These are phyloP conservation scores for Nemopilema nomurai DNA, from an alignment of 30 jellyfish, hydroid and myxozoan genomes.

Conservation along the genomic window DNA sequence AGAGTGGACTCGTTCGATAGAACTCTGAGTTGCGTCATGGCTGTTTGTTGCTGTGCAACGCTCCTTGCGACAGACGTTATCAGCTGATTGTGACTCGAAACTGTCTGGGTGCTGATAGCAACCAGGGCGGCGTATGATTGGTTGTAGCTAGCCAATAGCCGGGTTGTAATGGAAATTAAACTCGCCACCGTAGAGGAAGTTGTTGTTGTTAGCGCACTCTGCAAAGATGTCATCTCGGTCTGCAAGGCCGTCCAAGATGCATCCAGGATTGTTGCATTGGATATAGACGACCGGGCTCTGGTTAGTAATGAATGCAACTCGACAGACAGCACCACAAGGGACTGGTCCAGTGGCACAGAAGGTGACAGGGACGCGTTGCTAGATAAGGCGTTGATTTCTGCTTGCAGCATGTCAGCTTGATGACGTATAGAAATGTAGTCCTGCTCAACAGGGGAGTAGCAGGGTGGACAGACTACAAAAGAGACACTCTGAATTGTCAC, in stretches of 20 bases:
- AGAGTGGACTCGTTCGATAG: constrained; percentile 64
- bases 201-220: constrained; percentile 44
- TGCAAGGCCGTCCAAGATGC: constrained; percentile 67
- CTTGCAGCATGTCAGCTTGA: constrained; percentile 47
- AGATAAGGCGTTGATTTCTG: constrained; percentile 38
- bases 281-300: constrained; percentile 55
- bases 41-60: constrained; percentile 79
- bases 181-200: constrained; percentile 37
- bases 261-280: constrained; percentile 63
- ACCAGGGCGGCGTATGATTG: constrained; percentile 68
- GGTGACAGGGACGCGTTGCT: constrained; percentile 42
- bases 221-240: constrained; percentile 43
- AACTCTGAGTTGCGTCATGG: constrained; percentile 65
- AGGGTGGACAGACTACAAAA: constrained; percentile 91
- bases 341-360: constrained; percentile 78
- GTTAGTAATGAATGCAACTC: constrained; percentile 24
- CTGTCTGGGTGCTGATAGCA: constrained; percentile 49
- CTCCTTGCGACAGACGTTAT: constrained; percentile 63
- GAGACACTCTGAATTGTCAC: neutral
- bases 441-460: constrained; percentile 84
- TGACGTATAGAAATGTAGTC: constrained; percentile 68
- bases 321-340: constrained; percentile 54
- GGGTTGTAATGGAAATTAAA: constrained; percentile 26
- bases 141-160: constrained; percentile 66
- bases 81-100: constrained; percentile 58